A percentile compares a stretch with the other conserved stretches of the same genome.
phyloP scores from a whole-genome alignment of 2,113 vertebrate species.

The Manacus vitellinus region DNA sequence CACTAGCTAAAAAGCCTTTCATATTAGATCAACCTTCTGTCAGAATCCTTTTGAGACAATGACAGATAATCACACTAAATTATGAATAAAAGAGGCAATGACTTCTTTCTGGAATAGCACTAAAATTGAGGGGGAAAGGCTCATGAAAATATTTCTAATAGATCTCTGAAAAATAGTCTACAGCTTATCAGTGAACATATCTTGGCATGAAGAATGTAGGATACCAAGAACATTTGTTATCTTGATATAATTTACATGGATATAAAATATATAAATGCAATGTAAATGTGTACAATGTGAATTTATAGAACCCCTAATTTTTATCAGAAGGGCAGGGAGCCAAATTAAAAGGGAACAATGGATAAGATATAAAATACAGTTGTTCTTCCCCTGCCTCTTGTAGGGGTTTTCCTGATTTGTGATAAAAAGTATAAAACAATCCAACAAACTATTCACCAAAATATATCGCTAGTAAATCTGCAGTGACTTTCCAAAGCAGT shows the following conservation, averaged over 20 bases:
- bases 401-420: background rate
- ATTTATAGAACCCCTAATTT: background rate
- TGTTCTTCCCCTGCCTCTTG: background rate
- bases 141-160: background rate
- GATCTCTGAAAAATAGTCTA: background rate
- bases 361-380: background rate
- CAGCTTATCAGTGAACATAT: background rate
- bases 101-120: background rate
- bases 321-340: background rate
- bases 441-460: background rate
- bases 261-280: background rate
- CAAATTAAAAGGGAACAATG: background rate
- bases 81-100: background rate
- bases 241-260: background rate
- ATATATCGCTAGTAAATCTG: background rate
- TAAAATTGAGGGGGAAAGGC: background rate
- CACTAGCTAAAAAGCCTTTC: background rate
- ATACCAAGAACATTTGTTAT: background rate
- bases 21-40: background rate
- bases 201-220: background rate
- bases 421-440: background rate
- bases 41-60: background rate
- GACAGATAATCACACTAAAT: background rate
- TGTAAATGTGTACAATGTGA: background rate
- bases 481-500: background rate